Conservation (phyloP, 2,797 vertebrate species). For the Helicolenus hilgendorfi region DNA sequence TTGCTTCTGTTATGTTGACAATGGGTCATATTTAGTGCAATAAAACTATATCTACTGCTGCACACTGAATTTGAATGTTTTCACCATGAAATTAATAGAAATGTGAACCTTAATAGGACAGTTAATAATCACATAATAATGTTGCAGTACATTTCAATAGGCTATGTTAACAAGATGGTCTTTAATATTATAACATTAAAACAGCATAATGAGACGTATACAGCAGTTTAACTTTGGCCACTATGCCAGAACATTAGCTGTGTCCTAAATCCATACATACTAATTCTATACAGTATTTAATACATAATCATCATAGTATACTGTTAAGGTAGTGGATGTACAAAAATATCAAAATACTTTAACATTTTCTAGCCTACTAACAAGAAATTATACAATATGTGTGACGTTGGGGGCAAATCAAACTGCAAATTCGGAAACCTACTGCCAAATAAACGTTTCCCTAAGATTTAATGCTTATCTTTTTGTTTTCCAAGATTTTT, state of each 20-base stretch:
- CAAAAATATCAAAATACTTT: background rate
- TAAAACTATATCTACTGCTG: background rate
- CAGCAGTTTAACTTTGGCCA: background rate
- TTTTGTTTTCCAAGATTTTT: background rate
- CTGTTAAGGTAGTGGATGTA: background rate
- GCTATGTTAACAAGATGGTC: too few species aligned
- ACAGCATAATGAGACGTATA: too few species aligned
- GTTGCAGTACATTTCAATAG: background rate
- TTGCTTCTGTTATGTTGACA: conserved; percentile 16
- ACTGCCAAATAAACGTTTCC: background rate
- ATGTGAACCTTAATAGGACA: background rate
- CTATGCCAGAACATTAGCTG: background rate
- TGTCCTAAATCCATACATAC: background rate
- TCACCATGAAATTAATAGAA: background rate
- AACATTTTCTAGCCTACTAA: background rate
- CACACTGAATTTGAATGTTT: background rate
- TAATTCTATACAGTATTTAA: background rate
- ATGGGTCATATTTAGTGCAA: background rate
- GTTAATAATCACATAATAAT: background rate
- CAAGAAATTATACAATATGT: background rate
- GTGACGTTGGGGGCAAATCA: background rate
- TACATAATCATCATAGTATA: background rate
- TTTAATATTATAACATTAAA: too few species aligned
- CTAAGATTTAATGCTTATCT: background rate
- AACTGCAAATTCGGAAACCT: background rate